phyloP scores from a whole-genome alignment of 1,140 invertebrate species.

The Phymastichus coffea region DNA sequence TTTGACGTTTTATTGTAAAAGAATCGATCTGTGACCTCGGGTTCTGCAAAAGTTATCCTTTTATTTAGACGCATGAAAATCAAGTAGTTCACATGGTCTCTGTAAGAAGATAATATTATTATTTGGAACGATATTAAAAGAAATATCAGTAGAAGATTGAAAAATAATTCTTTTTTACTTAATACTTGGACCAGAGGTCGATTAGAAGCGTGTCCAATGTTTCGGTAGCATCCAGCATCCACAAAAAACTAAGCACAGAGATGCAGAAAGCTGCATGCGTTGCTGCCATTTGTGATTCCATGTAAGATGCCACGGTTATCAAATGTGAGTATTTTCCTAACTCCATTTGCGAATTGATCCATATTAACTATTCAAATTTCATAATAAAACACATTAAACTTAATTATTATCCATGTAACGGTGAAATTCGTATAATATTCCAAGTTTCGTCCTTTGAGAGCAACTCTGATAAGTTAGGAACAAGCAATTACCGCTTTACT shows the following conservation, averaged over 20 bases:
- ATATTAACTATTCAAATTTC: slow-evolving; percentile 43
- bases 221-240: slow-evolving; percentile 56
- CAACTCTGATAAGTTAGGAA: too few relatives aligned
- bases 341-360: slow-evolving; percentile 38
- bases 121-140: neutral
- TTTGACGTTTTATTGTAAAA: too few relatives aligned
- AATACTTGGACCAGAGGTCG: slow-evolving; percentile 50
- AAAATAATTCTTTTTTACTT: slow-evolving; percentile 29
- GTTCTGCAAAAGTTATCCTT: slow-evolving; percentile 39
- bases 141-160: neutral
- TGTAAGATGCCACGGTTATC: slow-evolving; percentile 36
- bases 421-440: too few relatives aligned
- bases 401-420: slow-evolving; percentile 3
- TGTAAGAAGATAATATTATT: neutral
- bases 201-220: slow-evolving; percentile 48
- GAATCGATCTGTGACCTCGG: slow-evolving; percentile 40
- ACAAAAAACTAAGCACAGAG: slow-evolving; percentile 50
- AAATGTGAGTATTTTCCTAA: slow-evolving; percentile 35
- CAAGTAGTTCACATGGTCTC: slow-evolving; percentile 7
- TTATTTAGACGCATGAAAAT: neutral
- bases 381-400: slow-evolving; percentile 15
- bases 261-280: slow-evolving; percentile 44
- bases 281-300: slow-evolving; percentile 40
- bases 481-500: slow-evolving; percentile 45
- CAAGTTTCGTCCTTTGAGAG: too few relatives aligned